phyloP scores from a whole-genome alignment of 2,797 vertebrate species.

The Clarias fuscus region DNA sequence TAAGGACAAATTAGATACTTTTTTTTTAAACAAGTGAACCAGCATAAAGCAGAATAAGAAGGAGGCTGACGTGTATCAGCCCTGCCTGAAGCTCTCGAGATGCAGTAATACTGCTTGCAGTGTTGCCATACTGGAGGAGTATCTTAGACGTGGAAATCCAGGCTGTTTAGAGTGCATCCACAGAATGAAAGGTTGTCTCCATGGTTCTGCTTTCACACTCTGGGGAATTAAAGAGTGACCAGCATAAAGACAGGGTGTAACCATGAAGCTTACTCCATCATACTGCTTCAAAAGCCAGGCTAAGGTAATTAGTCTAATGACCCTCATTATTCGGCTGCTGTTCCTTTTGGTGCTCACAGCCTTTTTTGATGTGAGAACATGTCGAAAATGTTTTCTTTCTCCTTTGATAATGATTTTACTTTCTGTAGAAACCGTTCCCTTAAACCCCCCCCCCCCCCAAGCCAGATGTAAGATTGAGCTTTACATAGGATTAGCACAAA shows the following conservation, averaged over 20 bases:
- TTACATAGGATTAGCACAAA: constrained; percentile 28
- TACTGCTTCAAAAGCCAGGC: constrained; percentile 50
- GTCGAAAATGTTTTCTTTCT: background rate
- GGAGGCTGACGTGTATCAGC: background rate
- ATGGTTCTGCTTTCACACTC: constrained; percentile 28
- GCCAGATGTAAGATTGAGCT: background rate
- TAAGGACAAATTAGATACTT: constrained; percentile 70
- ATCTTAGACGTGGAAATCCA: constrained; percentile 53
- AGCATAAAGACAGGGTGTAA: constrained; percentile 17
- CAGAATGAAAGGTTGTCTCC: constrained; percentile 45
- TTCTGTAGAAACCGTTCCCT: background rate
- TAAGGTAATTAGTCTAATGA: constrained; percentile 63
- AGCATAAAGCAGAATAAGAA: constrained; percentile 62
- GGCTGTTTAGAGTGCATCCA: constrained; percentile 30
- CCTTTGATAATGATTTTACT: background rate
- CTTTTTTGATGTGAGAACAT: background rate
- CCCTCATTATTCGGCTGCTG: constrained; percentile 53
- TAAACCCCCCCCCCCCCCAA: background rate
- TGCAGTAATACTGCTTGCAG: background rate
- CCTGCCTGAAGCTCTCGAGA: background rate
- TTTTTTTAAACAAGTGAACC: constrained; percentile 66
- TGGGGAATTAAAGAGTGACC: constrained; percentile 16
- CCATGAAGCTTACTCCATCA: background rate
- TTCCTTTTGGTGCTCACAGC: constrained; percentile 34
- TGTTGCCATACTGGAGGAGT: constrained; percentile 50